Base-by-base conservation (phyloP, 2,113 vertebrate species). In the Microtus pennsylvanicus region DNA sequence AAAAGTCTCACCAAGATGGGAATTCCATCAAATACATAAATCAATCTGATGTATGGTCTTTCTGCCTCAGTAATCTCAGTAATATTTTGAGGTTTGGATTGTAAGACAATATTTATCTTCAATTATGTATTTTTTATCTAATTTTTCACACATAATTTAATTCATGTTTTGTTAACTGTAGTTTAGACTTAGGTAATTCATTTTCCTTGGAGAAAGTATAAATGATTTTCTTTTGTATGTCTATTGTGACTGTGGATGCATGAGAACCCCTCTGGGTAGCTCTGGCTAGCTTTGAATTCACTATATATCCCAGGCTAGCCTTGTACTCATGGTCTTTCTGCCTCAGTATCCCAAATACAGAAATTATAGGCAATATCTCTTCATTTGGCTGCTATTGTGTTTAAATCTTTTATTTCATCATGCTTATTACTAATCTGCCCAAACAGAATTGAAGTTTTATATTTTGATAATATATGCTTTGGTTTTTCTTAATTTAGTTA, bases 181-280 rank as follows among this genome's bases (percentile, higher is more conserved):
- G 21, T 58, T 58, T 58, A 52, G 30, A 52, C 21, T 4, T 75
- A 85, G 35, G 35, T 42, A 72, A 78, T 90, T 90, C 3, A 67
- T 94, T 87, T 93, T 90, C 65, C 80, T 95, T 87, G 58, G 38
- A n/a, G 30, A 83, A 93, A 87, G 33, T 70, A 14, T 52, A 76
- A 95, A 58, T 76, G 5, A 61, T 80, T 74, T 74, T n/a, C 69
- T 72, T 74, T 38, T 38, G n/a, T 38, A 74, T 22, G 35, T 74
- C 19, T 47, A 30, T 35, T 52, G 47, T 52, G 26, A 30, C 76
- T 45, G 24, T 76, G 26, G 22, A 26, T 76, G 24, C 22, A 28
- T 45, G 24, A 76, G 63, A 35, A 21, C 9, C 11, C 12, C 30
- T 70, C 10, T n/a, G 61, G 35, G 11, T 70, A 69, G 65, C 10